phyloP scores from a whole-genome alignment of 2,888 invertebrate species.

The Cantharis flavilabris region DNA sequence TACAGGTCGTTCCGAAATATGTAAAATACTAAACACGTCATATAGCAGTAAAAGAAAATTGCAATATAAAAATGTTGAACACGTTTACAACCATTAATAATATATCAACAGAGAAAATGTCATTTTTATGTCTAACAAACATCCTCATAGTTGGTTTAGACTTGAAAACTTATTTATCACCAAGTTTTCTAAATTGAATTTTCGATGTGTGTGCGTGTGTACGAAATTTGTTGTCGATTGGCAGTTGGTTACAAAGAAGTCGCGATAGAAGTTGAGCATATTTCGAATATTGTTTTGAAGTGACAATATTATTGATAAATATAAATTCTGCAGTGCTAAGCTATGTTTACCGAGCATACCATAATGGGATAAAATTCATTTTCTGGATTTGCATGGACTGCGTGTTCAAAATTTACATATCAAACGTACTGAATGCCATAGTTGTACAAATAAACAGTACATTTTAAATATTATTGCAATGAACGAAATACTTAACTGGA shows the following conservation, averaged over 20 bases:
- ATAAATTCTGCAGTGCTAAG: background rate
- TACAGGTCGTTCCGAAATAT: background rate
- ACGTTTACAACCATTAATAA: background rate
- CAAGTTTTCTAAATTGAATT: background rate
- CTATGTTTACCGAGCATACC: constrained; percentile 35
- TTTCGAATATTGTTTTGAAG: background rate
- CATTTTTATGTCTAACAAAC: background rate
- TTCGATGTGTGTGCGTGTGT: background rate
- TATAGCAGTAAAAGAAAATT: background rate
- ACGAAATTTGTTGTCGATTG: background rate
- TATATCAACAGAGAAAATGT: background rate
- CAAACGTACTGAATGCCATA: constrained; percentile 35
- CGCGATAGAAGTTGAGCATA: background rate
- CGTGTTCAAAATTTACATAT: constrained; percentile 46
- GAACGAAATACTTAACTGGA: background rate
- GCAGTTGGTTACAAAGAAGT: background rate
- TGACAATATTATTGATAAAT: background rate
- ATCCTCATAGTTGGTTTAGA: background rate
- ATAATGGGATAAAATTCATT: constrained; percentile 46
- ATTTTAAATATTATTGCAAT: constrained; percentile 4
- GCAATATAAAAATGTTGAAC: background rate
- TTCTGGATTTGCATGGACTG: constrained; percentile 46
- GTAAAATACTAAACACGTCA: background rate
- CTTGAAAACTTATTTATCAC: background rate
- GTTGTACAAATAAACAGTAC: constrained; percentile 26